phyloP scores from a whole-genome alignment of 2,113 vertebrate genomes.

The Clupea harengus region DNA sequence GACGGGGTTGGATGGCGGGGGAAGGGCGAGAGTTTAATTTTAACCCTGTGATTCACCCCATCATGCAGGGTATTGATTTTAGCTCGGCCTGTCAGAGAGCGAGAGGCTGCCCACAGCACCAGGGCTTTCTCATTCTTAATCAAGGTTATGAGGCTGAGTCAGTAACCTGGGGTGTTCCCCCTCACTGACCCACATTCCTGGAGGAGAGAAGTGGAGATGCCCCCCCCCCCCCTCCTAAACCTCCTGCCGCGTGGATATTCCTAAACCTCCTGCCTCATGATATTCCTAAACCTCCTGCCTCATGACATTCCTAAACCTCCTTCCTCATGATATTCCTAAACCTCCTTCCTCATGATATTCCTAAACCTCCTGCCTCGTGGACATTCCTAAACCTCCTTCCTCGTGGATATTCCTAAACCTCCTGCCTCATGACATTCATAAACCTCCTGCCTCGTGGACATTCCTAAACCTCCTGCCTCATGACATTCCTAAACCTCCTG shows the following conservation, averaged over 20 bases:
- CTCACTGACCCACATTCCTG: constrained; percentile 16
- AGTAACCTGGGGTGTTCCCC: constrained; percentile 20
- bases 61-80: constrained; percentile 57
- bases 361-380: no score
- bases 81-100: constrained; percentile 44
- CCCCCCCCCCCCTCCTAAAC: no score
- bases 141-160: constrained; percentile 34
- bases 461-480: no score
- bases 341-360: no score
- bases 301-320: no score
- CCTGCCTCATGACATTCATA: no score
- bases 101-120: constrained; percentile 38
- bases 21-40: constrained; percentile 35
- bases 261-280: no score
- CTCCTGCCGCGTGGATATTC: background rate
- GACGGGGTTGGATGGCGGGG: background rate
- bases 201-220: background rate
- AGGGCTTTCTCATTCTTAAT: constrained; percentile 50
- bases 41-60: constrained; percentile 51
- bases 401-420: background rate
- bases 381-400: no score
- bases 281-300: no score
- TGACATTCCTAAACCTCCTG: no score
- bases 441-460: no score
- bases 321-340: background rate